Evolutionary conservation across 2,888 invertebrate genomes (phyloP).

Genomic region (Pammene fasciana): DNA sequence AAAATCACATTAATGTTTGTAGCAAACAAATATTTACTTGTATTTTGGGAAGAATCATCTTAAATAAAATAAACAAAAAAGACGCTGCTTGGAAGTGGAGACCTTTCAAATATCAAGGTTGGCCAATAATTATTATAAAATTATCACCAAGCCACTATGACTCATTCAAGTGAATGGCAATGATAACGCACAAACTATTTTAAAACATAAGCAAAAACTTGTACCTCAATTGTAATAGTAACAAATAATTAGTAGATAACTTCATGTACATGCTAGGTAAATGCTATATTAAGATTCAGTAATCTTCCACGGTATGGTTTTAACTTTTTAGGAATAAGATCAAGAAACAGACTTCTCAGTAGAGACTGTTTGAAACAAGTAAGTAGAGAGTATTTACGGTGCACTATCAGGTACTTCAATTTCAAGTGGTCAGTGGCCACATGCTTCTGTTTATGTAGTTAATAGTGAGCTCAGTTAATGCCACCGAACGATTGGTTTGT

Average conservation of each 20-base stretch:
- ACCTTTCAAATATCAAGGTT: conserved; percentile 26
- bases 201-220: conserved; percentile 5
- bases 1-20: neutral
- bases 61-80: neutral
- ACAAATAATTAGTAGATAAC: neutral
- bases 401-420: conserved; percentile 2
- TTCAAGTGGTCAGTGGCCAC: conserved; percentile 21
- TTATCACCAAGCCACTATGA: conserved; percentile 22
- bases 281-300: too few relatives aligned
- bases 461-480: conserved; percentile 18
- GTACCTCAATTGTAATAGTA: neutral
- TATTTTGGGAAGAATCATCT: neutral
- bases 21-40: neutral
- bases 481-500: conserved; percentile 37
- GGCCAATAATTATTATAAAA: conserved; percentile 17
- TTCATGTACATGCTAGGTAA: too few relatives aligned
- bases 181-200: conserved; percentile 27
- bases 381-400: neutral
- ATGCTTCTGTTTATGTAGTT: conserved; percentile 12
- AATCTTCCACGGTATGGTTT: too few relatives aligned
- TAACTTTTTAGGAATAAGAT: too few relatives aligned
- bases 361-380: neutral
- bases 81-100: neutral
- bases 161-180: conserved; percentile 31
- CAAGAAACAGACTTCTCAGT: neutral